Evolutionary conservation across 2,113 vertebrate species (phyloP), one percentile per base, ranked within the genome.

Genomic region (Nibea albiflora): DNA sequence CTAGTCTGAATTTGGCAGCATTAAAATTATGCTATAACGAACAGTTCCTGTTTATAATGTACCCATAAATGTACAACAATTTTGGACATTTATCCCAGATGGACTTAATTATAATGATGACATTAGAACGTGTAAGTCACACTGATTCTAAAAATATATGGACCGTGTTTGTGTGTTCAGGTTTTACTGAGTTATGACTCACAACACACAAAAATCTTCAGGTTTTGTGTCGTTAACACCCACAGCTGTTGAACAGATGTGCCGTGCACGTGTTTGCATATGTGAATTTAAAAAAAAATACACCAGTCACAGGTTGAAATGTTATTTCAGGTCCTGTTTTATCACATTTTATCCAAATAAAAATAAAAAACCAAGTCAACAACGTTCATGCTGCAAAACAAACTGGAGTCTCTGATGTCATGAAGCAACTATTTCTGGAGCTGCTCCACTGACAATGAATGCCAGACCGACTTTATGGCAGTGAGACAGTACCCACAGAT

Each of bases 371-470:
- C 0, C 14, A 49, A 4, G 52, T 50, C 31, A 71, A 77, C 50
- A 56, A 49, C 42, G 67, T 11, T 71, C 4, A 15, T 65, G 35
- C 52, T 62, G 73, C 78, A 81, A 75, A 81, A 86, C 47, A 80
- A 83, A 77, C 26, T 58, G 0, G 39, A 58, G 58, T 58, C 47
- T 60, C 28, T 87, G 82, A 90, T 84, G 69, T 89, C 81, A 90
- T 81, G 68, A 47, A 11, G 67, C 63, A 90, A 76, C 58, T 1
- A 90, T 90, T 83, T 81, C 83, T 84, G 73, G 80, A 86, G 46
- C 78, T 79, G 66, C 69, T 84, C 78, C 71, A 69, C 56, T 47
- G 67, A 83, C 81, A 85, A 80, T 90, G 63, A 82, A 84, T 75
- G 75, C 76, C 87, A 91, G 80, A 65, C 79, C 11, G 10, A 68